Percentiles rank a stretch among this genome's conserved stretches.
phyloP scores from a whole-genome alignment of 2,888 invertebrate species.

The Zhengitettix transpicula region DNA sequence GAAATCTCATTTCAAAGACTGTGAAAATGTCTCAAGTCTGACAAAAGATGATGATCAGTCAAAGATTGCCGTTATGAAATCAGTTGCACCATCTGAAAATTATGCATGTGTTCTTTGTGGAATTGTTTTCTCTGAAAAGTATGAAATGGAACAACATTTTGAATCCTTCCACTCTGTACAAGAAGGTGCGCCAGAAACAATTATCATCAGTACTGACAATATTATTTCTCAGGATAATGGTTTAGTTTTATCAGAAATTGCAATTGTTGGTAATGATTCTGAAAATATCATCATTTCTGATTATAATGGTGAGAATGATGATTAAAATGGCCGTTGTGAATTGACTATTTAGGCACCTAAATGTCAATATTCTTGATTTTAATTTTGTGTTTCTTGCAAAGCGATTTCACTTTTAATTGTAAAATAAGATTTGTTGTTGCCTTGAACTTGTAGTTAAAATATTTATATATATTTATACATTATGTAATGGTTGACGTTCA shows the following conservation, averaged over 20 bases:
- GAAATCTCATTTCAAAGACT: constrained; percentile 13
- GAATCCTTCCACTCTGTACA: background rate
- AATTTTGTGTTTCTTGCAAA: background rate
- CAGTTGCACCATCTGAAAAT: background rate
- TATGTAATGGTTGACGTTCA: too few species aligned
- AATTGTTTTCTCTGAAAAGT: background rate
- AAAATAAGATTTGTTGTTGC: background rate
- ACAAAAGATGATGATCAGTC: background rate
- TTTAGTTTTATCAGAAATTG: background rate
- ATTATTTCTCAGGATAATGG: background rate
- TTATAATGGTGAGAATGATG: background rate
- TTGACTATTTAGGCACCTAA: too few species aligned
- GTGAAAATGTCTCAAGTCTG: background rate
- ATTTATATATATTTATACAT: too few species aligned
- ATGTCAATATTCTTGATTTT: background rate
- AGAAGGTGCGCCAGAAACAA: background rate
- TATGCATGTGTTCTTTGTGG: background rate
- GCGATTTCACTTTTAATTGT: background rate
- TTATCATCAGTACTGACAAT: background rate
- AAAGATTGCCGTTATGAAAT: background rate
- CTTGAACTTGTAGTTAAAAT: background rate
- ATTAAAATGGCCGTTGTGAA: too few species aligned
- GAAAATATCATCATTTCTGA: background rate
- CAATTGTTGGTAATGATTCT: background rate
- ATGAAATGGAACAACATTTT: background rate